Base-by-base conservation (phyloP, 1,140 invertebrate genomes). In the Rhagoletis pomonella region DNA sequence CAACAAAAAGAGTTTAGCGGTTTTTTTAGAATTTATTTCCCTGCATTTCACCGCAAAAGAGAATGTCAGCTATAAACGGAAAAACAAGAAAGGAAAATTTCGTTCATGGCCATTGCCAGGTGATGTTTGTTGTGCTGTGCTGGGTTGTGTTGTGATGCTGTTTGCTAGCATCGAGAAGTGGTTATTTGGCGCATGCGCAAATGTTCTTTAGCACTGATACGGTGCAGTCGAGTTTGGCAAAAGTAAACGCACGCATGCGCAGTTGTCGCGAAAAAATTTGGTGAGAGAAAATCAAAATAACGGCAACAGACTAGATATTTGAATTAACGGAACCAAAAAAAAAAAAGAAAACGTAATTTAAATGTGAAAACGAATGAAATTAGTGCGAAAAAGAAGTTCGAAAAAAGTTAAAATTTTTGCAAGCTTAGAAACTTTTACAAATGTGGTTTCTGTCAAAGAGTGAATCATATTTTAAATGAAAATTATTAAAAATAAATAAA, bases 11-110 rank as follows among this genome's bases (percentile, higher is more conserved):
- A 47, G 17, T 50, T 73, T 73, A 47, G 4, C 17, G 50, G 55
- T 55, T 19, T 81, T 58, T 81, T 29, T 55, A 14, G 17, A 29
- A 29, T 29, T 29, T 47, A 29, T 9, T 19, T 4, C 6, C 7
- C 73, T 19, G 42, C 73, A 47, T 81, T 81, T 81, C 73, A 81
- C 73, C 44, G 47, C 73, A 81, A 81, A 81, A 81, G 73, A 81
- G 73, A 81, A 81, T 81, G 73, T 81, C 73, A 81, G 73, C 73
- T 12, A 55, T 81, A 55, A 55, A 55, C 55, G 50, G n/a, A 19
- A 55, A 81, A 81, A 55, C 47, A 81, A 81, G 73, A 81, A 81
- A 81, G 73, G 73, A 81, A 81, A 81, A 81, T 81, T 77, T 55
- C 73, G 73, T 55, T 55, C 73, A 81, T 55, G 73, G n/a, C 47